Conservation (phyloP, 2,113 vertebrate species). For the Saguinus midas region DNA sequence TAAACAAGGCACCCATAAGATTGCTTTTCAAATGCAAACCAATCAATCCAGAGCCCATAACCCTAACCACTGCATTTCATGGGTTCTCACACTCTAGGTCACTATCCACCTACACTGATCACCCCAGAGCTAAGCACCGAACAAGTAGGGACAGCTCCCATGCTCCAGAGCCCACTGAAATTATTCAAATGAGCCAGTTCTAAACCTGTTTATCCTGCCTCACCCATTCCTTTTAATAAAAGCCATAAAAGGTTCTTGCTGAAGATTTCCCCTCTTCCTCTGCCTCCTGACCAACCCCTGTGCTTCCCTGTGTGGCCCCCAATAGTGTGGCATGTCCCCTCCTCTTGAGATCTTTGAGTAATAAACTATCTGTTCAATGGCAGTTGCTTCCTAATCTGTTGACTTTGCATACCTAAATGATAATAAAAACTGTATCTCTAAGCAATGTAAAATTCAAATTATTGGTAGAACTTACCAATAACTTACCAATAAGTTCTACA, state of each 20-base stretch:
- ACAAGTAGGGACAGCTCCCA: background rate
- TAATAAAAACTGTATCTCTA: background rate
- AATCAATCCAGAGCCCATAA: background rate
- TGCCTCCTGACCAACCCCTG: background rate
- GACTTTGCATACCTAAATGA: background rate
- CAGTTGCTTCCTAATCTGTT: background rate
- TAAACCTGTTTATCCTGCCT: background rate
- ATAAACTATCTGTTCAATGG: background rate
- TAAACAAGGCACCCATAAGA: background rate
- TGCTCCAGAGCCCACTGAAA: background rate
- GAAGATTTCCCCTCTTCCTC: accelerated
- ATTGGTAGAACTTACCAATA: background rate
- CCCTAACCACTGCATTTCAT: too few relatives aligned
- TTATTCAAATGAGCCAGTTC: background rate
- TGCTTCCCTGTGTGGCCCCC: background rate
- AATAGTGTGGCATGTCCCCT: accelerated
- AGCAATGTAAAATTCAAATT: background rate
- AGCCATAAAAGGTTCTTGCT: background rate
- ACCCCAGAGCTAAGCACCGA: too few relatives aligned
- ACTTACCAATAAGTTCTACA: background rate
- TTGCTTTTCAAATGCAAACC: background rate
- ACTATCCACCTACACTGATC: background rate
- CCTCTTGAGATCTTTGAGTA: too few relatives aligned
- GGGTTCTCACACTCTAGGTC: background rate
- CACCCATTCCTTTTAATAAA: background rate